A percentile compares a stretch with the other conserved stretches of the same genome.
phyloP scores from a whole-genome alignment of 2,888 invertebrate species.

The Fissipunctia ypsillon region DNA sequence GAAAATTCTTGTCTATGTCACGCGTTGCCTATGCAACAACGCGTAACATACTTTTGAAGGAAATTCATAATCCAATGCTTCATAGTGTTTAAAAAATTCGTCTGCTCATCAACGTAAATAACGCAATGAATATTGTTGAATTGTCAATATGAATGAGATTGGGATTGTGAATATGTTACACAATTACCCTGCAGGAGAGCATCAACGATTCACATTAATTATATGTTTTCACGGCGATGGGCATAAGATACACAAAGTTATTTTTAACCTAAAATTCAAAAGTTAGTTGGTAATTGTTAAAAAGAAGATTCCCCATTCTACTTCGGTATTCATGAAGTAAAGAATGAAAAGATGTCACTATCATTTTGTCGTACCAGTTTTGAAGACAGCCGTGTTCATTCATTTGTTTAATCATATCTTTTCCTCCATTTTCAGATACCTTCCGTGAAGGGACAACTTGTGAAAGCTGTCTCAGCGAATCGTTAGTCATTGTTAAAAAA shows the following conservation, averaged over 20 bases:
- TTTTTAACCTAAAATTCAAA: neutral
- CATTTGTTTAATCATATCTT: constrained; percentile 25
- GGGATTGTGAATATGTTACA: neutral
- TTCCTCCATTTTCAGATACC: constrained; percentile 21
- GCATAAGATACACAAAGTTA: neutral
- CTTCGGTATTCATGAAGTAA: constrained; percentile 1
- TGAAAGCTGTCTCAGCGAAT: neutral
- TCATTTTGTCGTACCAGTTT: constrained; percentile 7
- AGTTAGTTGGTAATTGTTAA: too few relatives aligned
- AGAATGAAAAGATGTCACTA: constrained; percentile 10
- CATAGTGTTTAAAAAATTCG: neutral
- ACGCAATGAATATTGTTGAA: too few relatives aligned
- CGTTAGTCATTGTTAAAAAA: constrained; percentile 34
- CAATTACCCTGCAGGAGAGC: too few relatives aligned
- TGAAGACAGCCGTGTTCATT: constrained; percentile 14
- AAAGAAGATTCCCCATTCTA: neutral
- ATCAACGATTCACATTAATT: neutral
- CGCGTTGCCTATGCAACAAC: too few relatives aligned
- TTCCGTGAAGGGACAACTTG: neutral
- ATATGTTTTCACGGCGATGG: neutral
- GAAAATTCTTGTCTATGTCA: too few relatives aligned
- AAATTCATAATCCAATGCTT: neutral
- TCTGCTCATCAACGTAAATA: neutral
- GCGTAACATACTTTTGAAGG: too few relatives aligned
- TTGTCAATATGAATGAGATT: too few relatives aligned